Conservation (phyloP, 1,140 invertebrate species). For the Piezodorus guildinii region DNA sequence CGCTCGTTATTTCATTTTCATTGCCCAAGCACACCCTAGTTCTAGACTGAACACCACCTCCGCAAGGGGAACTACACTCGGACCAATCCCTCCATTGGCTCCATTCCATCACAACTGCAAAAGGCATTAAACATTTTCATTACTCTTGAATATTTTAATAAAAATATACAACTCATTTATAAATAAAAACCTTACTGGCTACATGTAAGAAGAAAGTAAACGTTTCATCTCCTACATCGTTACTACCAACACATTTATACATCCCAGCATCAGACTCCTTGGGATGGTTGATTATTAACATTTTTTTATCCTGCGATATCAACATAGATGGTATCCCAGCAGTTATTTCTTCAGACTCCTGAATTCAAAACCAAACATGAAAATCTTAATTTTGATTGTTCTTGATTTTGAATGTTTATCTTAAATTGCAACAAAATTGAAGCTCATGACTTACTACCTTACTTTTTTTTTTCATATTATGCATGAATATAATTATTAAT, state of each 20-base stretch:
- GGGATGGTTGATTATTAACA: slow-evolving; percentile 8
- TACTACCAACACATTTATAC: slow-evolving; percentile 21
- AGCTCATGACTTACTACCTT: too few species aligned
- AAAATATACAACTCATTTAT: neutral
- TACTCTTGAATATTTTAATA: neutral
- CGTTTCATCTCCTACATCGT: slow-evolving; percentile 9
- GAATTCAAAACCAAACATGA: too few species aligned
- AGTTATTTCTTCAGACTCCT: slow-evolving; percentile 3
- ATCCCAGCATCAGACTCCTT: slow-evolving; percentile 12
- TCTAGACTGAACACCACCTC: slow-evolving; percentile 42
- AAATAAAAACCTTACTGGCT: neutral
- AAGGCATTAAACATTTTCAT: neutral
- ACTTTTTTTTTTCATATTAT: too few species aligned
- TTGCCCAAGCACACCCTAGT: slow-evolving; percentile 40
- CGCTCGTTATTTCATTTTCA: neutral
- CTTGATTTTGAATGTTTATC: too few species aligned
- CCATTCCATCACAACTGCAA: slow-evolving; percentile 15
- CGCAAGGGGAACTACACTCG: slow-evolving; percentile 41
- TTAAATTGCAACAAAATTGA: too few species aligned
- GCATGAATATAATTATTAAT: too few species aligned
- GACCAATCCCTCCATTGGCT: slow-evolving; percentile 27
- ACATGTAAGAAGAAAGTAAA: slow-evolving; percentile 4
- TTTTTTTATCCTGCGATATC: neutral
- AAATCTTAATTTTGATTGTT: too few species aligned
- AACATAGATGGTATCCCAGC: neutral